Percentiles rank a stretch among this genome's conserved stretches.
phyloP scores from a whole-genome alignment of 2,888 invertebrate genomes.

The Corbicula japonica region DNA sequence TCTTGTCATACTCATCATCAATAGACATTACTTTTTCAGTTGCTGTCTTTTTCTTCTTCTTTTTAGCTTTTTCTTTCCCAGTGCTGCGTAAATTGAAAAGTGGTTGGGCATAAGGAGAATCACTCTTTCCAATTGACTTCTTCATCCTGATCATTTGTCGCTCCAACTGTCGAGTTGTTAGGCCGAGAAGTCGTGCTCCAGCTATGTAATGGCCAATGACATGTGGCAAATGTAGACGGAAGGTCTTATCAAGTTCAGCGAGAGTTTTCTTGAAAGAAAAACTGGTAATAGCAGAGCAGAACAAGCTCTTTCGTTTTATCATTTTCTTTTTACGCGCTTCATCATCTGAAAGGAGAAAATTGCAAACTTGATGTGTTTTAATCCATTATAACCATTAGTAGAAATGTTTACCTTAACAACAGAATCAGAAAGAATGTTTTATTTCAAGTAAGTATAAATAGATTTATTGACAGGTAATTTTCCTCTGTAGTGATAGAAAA shows the following conservation, averaged over 20 bases:
- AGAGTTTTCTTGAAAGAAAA: constrained; percentile 73
- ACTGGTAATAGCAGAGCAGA: constrained; percentile 76
- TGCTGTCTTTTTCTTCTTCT: constrained; percentile 27
- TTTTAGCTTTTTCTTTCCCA: constrained; percentile 36
- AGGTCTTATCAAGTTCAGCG: constrained; percentile 67
- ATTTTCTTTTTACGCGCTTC: constrained; percentile 55
- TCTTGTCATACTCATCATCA: no score
- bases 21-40: no score
- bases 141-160: constrained; percentile 72
- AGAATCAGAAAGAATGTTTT: no score
- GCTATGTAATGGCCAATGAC: constrained; percentile 79
- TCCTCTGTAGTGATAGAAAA: no score
- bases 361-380: not conserved
- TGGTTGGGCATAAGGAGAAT: constrained; percentile 80
- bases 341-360: constrained; percentile 38
- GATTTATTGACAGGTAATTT: no score
- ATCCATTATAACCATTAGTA: no score
- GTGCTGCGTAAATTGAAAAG: constrained; percentile 56
- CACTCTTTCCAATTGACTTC: constrained; percentile 65
- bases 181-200: constrained; percentile 77
- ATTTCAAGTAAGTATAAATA: no score
- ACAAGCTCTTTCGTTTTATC: constrained; percentile 69
- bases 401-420: no score
- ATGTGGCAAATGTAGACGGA: constrained; percentile 69
- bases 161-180: constrained; percentile 75